Base-by-base conservation (phyloP, 2,113 vertebrate species). In the Numenius arquata region DNA sequence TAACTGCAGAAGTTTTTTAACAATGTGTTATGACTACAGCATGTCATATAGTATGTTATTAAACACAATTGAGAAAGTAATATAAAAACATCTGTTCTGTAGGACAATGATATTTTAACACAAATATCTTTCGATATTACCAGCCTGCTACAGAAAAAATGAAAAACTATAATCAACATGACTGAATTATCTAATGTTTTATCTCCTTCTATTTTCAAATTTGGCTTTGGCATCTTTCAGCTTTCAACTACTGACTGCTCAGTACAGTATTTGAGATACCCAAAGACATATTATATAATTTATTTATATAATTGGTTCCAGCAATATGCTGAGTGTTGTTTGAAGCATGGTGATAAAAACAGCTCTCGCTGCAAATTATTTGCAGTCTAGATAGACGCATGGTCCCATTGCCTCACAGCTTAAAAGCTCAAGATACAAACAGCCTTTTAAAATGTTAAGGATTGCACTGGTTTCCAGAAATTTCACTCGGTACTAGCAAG, bases 301-400 rank as follows among this genome's bases (percentile, higher is more conserved):
- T 92, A 93, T 96, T 96, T 96, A 95, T 95, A 62, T 87, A 86
- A 76, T 82, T 89, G 29, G 48, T 95, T 95, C 84, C 84, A 92
- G 77, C 70, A 79, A 87, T 89, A 94, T 55, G 74, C 86, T 94
- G 95, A 94, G 95, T 95, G 96, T 94, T 96, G 92, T 93, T 93
- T 96, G 92, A 96, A 96, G 73, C 67, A 55, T 14, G 29, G 83
- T 53, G 92, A 95, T 83, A 96, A 95, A 95, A 93, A 91, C 80
- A 92, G 86, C 80, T 47, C 94, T 95, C 1, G 1, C 14, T 5
- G 14, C 90, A 92, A 93, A 96, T 92, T 94, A 95, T 93, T 93
- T 90, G 81, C 86, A 93, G 80, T 94, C 80, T 92, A 89, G 36
- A 73, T 63, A 89, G 66, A 63, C 15, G 27, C 34, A 86, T 27